Conservation (phyloP, 92 coral and sea anemone genomes). For the Phymanthus crucifer region DNA sequence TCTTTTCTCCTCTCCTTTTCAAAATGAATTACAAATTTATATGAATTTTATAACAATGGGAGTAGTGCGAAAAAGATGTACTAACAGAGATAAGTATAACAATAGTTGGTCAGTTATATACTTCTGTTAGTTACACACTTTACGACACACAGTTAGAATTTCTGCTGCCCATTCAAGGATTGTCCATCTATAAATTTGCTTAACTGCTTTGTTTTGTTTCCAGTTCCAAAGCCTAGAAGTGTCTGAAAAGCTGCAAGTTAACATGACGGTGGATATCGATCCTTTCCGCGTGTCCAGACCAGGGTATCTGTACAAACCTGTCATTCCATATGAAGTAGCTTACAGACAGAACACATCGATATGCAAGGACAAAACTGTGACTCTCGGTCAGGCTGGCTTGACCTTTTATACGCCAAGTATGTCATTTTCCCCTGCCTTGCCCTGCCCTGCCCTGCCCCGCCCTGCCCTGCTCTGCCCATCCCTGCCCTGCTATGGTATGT, state of each 20-base stretch:
- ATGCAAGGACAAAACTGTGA: background rate
- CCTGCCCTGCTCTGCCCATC: too few relatives aligned
- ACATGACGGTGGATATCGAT: background rate
- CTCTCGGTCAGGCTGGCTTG: background rate
- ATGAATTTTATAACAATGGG: too few relatives aligned
- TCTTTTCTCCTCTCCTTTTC: too few relatives aligned
- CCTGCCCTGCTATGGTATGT: background rate
- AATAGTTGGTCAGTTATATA: too few relatives aligned
- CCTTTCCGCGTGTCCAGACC: background rate
- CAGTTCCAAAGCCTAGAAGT: constrained; percentile 3
- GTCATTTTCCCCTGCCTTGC: background rate
- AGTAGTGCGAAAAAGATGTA: too few relatives aligned
- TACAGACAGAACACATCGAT: background rate
- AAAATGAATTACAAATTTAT: too few relatives aligned
- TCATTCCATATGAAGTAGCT: background rate
- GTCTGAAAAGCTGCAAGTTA: background rate
- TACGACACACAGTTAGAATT: too few relatives aligned
- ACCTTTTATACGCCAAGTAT: background rate
- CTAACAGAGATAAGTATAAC: too few relatives aligned
- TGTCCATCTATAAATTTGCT: too few relatives aligned
- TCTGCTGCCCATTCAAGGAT: too few relatives aligned
- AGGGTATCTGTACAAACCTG: background rate
- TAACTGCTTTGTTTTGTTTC: background rate
- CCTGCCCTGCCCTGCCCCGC: too few relatives aligned
- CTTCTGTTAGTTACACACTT: too few relatives aligned